phyloP scores from a whole-genome alignment of 2,113 vertebrate genomes.

The Clarias magur region DNA sequence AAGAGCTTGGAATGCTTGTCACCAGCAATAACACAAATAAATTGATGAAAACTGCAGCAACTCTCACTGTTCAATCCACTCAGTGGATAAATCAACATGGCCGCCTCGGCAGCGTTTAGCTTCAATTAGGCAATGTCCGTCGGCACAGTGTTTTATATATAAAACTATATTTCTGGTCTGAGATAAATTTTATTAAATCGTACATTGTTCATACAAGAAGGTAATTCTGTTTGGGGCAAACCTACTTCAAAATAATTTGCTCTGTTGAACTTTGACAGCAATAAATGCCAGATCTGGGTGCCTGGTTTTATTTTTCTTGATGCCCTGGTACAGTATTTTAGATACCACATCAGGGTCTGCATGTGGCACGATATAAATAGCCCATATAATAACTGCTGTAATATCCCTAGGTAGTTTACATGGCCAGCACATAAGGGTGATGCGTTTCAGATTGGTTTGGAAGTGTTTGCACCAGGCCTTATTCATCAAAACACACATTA shows the following conservation, averaged over 20 bases:
- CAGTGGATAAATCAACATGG: too few species aligned
- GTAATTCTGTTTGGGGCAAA: background rate
- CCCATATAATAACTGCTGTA: background rate
- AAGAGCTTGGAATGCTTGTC: too few species aligned
- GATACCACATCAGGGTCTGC: background rate
- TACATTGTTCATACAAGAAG: too few species aligned
- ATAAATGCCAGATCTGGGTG: background rate
- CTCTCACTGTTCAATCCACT: too few species aligned
- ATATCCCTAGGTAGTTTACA: background rate
- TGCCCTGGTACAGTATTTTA: background rate
- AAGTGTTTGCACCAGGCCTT: background rate
- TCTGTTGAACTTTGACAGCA: background rate
- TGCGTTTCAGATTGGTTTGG: background rate
- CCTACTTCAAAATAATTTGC: background rate
- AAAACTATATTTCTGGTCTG: too few species aligned
- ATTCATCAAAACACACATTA: background rate
- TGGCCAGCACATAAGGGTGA: background rate
- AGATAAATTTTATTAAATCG: too few species aligned
- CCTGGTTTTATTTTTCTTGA: background rate
- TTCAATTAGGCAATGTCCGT: too few species aligned
- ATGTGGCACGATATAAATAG: background rate
- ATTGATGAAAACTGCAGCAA: too few species aligned
- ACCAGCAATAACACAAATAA: too few species aligned
- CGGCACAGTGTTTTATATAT: too few species aligned
- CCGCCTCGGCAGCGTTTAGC: too few species aligned